Conservation (phyloP, 2,113 vertebrate genomes). For the Aegotheles bennettii region DNA sequence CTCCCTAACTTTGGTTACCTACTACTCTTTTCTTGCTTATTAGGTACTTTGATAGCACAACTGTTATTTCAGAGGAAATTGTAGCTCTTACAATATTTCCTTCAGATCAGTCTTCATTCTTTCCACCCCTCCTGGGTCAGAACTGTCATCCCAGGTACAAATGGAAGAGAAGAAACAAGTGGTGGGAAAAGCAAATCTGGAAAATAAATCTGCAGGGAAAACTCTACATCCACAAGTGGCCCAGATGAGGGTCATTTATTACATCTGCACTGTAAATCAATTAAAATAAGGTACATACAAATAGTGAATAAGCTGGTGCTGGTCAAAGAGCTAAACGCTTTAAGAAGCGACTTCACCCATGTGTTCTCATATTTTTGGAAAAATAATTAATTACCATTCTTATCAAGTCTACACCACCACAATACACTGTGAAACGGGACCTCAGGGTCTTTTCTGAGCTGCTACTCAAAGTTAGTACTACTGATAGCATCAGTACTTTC, state of each 20-base stretch:
- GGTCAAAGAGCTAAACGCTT: neutral
- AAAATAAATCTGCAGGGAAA: neutral
- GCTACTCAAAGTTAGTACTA: neutral
- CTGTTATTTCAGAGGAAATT: neutral
- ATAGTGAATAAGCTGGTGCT: neutral
- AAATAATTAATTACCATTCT: neutral
- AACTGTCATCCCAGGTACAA: neutral
- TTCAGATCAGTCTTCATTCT: neutral
- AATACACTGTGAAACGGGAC: neutral
- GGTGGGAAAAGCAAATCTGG: neutral
- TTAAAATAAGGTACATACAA: neutral
- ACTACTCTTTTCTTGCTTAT: neutral
- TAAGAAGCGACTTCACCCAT: neutral
- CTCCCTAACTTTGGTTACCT: neutral
- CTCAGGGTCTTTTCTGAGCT: rapidly evolving
- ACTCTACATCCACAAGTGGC: neutral
- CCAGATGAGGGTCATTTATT: neutral
- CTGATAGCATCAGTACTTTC: neutral
- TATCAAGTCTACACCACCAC: neutral
- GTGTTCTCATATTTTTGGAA: neutral
- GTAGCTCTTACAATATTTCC: neutral
- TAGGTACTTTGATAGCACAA: neutral
- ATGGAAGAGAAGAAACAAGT: neutral
- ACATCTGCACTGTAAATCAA: neutral
- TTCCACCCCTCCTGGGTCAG: neutral